Evolutionary conservation across 2,797 vertebrate species (phyloP).

Genomic region (Helostoma temminkii): DNA sequence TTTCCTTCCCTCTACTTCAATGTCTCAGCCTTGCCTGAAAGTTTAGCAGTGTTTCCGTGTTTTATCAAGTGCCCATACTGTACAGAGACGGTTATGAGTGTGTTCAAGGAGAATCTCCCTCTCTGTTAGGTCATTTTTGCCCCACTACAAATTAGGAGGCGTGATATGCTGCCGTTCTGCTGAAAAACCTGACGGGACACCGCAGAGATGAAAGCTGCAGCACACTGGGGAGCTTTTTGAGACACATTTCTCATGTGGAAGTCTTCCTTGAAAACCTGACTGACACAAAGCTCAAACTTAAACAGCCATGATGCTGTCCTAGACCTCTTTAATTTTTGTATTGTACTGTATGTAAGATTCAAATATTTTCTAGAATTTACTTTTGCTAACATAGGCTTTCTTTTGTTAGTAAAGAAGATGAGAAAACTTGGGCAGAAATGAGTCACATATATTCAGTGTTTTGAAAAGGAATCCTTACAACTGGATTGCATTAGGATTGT

Average conservation of each 20-base stretch:
- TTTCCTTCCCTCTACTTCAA: constrained; percentile 33
- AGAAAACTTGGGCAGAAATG: constrained; percentile 41
- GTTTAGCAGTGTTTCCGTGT: constrained; percentile 65
- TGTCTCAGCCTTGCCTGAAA: constrained; percentile 59
- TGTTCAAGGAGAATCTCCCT: constrained; percentile 55
- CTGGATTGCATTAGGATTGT: constrained; percentile 52
- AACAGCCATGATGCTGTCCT: constrained; percentile 83
- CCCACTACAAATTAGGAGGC: constrained; percentile 44
- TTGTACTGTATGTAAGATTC: constrained; percentile 86
- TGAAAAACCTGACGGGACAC: constrained; percentile 37
- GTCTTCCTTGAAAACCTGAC: constrained; percentile 92
- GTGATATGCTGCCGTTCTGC: constrained; percentile 29
- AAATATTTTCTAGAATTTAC: constrained; percentile 92
- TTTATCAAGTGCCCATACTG: constrained; percentile 78
- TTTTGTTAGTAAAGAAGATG: constrained; percentile 74
- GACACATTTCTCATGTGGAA: constrained; percentile 86
- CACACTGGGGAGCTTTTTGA: constrained; percentile 78
- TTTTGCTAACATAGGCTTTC: constrained; percentile 81
- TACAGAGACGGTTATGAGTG: constrained; percentile 48
- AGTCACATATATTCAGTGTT: constrained; percentile 56
- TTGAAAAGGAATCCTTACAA: constrained; percentile 43
- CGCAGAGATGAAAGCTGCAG: constrained; percentile 55
- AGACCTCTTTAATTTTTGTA: constrained; percentile 88
- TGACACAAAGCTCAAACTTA: constrained; percentile 83
- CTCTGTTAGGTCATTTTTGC: constrained; percentile 45